These are phyloP conservation scores for Tapirus indicus DNA, from an alignment of 2,797 vertebrate genomes.

Conservation along the genomic window DNA sequence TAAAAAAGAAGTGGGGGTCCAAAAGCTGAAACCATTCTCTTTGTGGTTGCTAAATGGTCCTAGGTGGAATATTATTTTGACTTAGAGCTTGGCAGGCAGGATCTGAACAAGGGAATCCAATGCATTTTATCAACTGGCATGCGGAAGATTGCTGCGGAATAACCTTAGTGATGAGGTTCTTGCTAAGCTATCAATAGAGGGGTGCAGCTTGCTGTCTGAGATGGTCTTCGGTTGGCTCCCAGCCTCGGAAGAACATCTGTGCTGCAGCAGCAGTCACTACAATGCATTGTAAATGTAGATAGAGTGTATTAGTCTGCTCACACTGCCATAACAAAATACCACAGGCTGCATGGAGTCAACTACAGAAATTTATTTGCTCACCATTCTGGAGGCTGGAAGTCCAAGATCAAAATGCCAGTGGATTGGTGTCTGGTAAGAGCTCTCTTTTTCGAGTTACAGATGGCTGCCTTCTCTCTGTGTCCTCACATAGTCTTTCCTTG, in stretches of 20 bases:
- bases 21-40: not conserved
- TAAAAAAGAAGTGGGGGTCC: conserved; percentile 53
- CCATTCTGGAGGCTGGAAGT: not conserved
- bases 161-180: not conserved
- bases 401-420: not conserved
- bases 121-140: conserved; percentile 69
- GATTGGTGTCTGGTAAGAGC: not conserved
- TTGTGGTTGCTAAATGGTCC: conserved; percentile 76
- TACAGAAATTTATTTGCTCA: not conserved
- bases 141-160: not conserved
- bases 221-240: conserved; percentile 76
- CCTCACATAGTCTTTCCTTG: not conserved
- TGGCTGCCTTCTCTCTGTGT: not conserved
- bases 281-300: not conserved
- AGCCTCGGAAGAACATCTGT: conserved; percentile 63
- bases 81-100: conserved; percentile 55
- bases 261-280: conserved; percentile 61
- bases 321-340: not conserved
- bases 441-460: not conserved
- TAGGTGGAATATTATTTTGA: conserved; percentile 72
- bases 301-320: not conserved
- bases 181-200: conserved; percentile 76
- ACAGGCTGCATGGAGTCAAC: not conserved
- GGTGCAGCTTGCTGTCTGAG: conserved; percentile 59
- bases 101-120: conserved; percentile 71